Percentiles rank a stretch among this genome's conserved stretches.
Evolutionary conservation across 2,113 vertebrate species (phyloP).

Genomic region (Octodon degus): DNA sequence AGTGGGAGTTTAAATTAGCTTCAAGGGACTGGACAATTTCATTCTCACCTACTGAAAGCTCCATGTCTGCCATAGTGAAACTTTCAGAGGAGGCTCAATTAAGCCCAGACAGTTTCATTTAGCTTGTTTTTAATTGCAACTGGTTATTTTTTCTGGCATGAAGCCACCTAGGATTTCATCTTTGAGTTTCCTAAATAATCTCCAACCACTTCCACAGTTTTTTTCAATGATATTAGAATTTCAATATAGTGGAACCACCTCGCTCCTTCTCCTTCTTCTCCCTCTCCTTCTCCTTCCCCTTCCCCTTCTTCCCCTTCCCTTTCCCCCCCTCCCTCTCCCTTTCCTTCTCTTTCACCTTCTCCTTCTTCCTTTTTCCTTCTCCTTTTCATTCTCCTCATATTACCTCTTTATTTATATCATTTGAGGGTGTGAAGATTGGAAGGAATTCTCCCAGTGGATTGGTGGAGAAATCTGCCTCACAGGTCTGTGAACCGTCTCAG

Average conservation of each 20-base stretch:
- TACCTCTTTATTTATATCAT: slow-evolving; percentile 57
- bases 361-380: not conserved
- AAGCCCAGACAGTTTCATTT: slow-evolving; percentile 85
- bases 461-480: not conserved
- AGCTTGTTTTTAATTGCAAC: slow-evolving; percentile 83
- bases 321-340: not conserved
- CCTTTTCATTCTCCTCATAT: not conserved
- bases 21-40: slow-evolving; percentile 84
- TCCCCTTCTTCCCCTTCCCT: not conserved
- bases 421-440: not conserved
- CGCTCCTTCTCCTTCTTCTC: not conserved
- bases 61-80: slow-evolving; percentile 81
- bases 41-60: slow-evolving; percentile 87
- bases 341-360: slow-evolving; percentile 18
- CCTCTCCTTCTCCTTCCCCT: not conserved
- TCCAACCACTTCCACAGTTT: slow-evolving; percentile 70
- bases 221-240: slow-evolving; percentile 66
- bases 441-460: not conserved
- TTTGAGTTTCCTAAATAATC: slow-evolving; percentile 65
- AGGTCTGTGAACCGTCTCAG: slow-evolving; percentile 40
- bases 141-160: slow-evolving; percentile 84
- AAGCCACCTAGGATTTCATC: slow-evolving; percentile 79
- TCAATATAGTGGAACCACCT: rapidly evolving
- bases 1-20: slow-evolving; percentile 67
- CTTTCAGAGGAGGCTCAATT: slow-evolving; percentile 82